These are phyloP conservation scores for Celastrina argiolus DNA, from an alignment of 2,888 invertebrate species.

Conservation along the genomic window DNA sequence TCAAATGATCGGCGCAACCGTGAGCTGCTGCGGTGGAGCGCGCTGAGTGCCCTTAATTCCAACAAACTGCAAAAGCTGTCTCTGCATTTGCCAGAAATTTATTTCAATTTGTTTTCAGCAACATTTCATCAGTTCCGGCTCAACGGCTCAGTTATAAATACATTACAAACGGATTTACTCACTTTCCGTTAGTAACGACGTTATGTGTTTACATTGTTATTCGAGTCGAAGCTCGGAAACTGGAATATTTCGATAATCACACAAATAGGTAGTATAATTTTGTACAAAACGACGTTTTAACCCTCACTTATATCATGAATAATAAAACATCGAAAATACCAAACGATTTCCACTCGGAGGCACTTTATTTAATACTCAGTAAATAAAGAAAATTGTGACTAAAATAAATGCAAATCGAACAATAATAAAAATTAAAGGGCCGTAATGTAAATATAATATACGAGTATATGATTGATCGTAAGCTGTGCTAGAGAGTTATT, in stretches of 20 bases:
- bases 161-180: constrained; percentile 5
- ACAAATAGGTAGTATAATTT: constrained; percentile 20
- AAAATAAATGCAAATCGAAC: constrained; percentile 2
- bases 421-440: neutral
- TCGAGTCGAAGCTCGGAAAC: constrained; percentile 12
- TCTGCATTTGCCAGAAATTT: neutral
- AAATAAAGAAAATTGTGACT: constrained; percentile 5
- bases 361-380: constrained; percentile 18
- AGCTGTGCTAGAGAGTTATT: neutral
- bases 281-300: constrained; percentile 23
- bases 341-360: constrained; percentile 3
- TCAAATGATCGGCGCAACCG: too few species aligned
- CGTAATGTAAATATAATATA: neutral
- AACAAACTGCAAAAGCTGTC: neutral
- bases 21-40: neutral
- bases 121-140: neutral
- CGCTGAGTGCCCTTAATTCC: neutral
- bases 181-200: neutral
- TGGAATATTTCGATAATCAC: constrained; percentile 11
- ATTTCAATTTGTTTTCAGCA: constrained; percentile 5
- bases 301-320: constrained; percentile 43
- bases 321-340: constrained; percentile 51
- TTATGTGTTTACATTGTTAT: neutral
- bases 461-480: neutral
- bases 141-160: constrained; percentile 8